These are phyloP conservation scores for Bactericera cockerelli DNA, from an alignment of 1,140 invertebrate species.

Conservation along the genomic window DNA sequence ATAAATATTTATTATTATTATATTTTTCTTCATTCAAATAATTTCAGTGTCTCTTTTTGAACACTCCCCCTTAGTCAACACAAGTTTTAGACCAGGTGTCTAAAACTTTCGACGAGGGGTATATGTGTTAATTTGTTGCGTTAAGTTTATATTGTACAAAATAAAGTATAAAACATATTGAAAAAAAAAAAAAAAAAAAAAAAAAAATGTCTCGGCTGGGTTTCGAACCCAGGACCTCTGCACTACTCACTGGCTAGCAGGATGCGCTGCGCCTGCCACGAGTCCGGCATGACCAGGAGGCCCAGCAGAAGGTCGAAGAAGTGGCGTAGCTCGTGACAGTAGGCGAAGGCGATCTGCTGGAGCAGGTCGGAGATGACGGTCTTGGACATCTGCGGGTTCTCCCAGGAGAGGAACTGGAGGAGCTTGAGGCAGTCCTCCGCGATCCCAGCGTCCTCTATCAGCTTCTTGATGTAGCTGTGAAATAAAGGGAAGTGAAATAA, in stretches of 20 bases:
- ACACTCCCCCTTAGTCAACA: too few species aligned
- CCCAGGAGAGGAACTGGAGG: conserved; percentile 87
- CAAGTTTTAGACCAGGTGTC: too few species aligned
- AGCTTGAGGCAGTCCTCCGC: conserved; percentile 80
- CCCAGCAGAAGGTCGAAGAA: conserved; percentile 79
- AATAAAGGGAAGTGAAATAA: conserved; percentile 22
- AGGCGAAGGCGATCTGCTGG: conserved; percentile 88
- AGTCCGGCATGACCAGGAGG: conserved; percentile 80
- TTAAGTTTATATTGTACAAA: too few species aligned
- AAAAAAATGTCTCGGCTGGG: too few species aligned
- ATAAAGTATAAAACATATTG: too few species aligned
- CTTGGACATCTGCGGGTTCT: conserved; percentile 84
- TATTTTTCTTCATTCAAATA: too few species aligned
- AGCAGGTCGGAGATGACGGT: conserved; percentile 75
- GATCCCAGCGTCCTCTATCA: conserved; percentile 84
- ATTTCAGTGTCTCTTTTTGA: too few species aligned
- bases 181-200: too few species aligned
- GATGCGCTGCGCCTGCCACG: conserved; percentile 86
- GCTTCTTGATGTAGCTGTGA: conserved; percentile 78
- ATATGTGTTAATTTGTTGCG: too few species aligned
- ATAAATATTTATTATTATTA: too few species aligned
- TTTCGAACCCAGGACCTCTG: too few species aligned
- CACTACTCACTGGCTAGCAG: conserved; percentile 53
- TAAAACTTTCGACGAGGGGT: too few species aligned
- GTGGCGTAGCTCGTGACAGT: conserved; percentile 82